A percentile compares a stretch with the other conserved stretches of the same genome.
These are phyloP conservation scores for Rhinogobio ventralis DNA, from an alignment of 2,797 vertebrate species.

Conservation along the genomic window DNA sequence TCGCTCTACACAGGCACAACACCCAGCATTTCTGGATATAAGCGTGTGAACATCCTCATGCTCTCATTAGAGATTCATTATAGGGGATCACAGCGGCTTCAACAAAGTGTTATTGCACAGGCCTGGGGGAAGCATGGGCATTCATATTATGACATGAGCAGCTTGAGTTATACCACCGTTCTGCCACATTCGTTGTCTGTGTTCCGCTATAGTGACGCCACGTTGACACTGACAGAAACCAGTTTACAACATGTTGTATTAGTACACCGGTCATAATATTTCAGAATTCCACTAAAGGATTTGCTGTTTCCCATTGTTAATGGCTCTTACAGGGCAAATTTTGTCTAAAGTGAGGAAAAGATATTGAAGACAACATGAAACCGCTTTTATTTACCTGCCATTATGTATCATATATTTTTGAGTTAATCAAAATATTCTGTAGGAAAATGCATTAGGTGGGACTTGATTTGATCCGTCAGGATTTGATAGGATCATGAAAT, in stretches of 20 bases:
- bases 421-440: background rate
- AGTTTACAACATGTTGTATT: background rate
- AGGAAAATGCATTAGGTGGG: too few species aligned
- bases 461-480: background rate
- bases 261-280: background rate
- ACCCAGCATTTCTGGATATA: conserved; percentile 25
- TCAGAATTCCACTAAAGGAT: background rate
- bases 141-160: background rate
- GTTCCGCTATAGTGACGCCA: background rate
- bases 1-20: conserved; percentile 37
- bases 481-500: background rate
- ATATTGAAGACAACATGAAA: background rate
- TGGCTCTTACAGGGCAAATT: background rate
- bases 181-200: background rate
- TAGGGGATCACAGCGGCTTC: conserved; percentile 1
- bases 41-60: conserved; percentile 17
- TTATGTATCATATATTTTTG: background rate
- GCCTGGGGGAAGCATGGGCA: background rate
- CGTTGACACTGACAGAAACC: background rate
- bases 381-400: background rate
- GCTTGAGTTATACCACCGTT: background rate
- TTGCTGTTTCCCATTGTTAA: background rate
- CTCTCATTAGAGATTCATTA: conserved; percentile 48
- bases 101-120: conserved; percentile 21
- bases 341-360: background rate